These are phyloP conservation scores for Crocidura indochinensis DNA, from an alignment of 2,797 vertebrate genomes.

Conservation along the genomic window DNA sequence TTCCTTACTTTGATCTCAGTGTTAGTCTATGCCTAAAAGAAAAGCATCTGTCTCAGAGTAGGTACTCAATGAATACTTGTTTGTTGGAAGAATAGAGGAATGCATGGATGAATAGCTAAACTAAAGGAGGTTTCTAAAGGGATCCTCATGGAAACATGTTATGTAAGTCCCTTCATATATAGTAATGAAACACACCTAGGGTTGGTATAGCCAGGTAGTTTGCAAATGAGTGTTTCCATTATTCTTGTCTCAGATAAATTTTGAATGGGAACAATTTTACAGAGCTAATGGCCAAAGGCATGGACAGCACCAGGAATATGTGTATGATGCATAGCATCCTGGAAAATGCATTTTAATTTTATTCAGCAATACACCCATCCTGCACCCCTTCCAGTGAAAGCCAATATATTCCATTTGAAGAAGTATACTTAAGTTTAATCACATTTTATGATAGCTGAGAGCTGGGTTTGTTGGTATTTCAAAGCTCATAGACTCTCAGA, in stretches of 20 bases:
- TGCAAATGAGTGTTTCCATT: not conserved
- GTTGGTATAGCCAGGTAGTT: conserved; percentile 11
- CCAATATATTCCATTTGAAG: not conserved
- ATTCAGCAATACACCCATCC: accelerated
- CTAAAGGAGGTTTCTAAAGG: not conserved
- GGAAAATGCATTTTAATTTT: not conserved
- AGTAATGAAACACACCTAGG: not conserved
- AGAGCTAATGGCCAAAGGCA: not conserved
- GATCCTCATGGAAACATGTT: not conserved
- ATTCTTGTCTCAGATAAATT: not conserved
- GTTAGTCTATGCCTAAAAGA: not conserved
- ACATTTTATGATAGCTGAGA: not conserved
- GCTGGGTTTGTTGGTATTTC: not conserved
- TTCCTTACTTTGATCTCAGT: not conserved
- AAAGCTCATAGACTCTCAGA: not conserved
- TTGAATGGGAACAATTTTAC: not conserved
- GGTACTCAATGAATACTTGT: not conserved
- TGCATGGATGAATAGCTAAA: not conserved
- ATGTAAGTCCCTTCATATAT: not conserved
- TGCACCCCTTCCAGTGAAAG: not conserved
- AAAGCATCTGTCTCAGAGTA: not conserved
- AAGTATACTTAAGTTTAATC: not conserved
- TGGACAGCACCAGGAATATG: not conserved
- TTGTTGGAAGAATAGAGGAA: not conserved
- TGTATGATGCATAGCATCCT: not conserved